phyloP scores from a whole-genome alignment of 2,113 vertebrate genomes.

The Cichladusa arquata region DNA sequence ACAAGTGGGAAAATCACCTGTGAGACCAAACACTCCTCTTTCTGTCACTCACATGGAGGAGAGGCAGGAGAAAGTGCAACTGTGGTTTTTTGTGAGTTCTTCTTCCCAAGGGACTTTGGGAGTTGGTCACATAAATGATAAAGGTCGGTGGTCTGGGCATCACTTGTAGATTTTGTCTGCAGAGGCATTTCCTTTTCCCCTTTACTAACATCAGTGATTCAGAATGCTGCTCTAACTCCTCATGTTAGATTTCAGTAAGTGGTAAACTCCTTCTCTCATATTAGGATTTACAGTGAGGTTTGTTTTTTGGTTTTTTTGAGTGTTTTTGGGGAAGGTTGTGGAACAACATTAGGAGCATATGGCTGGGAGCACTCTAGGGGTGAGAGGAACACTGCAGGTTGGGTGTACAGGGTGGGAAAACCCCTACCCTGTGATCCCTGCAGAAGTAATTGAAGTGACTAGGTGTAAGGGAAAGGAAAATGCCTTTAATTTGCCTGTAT shows the following conservation, averaged over 20 bases:
- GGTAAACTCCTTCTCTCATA: background rate
- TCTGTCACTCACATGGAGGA: background rate
- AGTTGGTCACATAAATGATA: background rate
- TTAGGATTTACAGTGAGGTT: background rate
- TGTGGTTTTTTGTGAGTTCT: background rate
- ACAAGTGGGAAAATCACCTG: background rate
- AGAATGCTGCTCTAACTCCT: background rate
- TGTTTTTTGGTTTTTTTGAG: background rate
- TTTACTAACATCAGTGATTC: background rate
- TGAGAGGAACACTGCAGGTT: background rate
- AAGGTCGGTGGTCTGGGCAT: background rate
- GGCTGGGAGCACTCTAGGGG: background rate
- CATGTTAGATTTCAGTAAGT: background rate
- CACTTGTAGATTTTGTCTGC: background rate
- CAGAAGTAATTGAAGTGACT: background rate
- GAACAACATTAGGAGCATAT: rapidly evolving
- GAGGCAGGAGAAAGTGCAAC: background rate
- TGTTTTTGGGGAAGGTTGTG: background rate
- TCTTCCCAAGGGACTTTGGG: background rate
- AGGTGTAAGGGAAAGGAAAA: background rate
- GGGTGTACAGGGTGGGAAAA: background rate
- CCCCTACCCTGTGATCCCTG: background rate
- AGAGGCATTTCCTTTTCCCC: background rate
- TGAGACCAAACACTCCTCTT: background rate
- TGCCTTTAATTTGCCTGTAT: background rate